These are phyloP conservation scores for Lottia gigantea DNA, from an alignment of 2,888 invertebrate species.

Conservation along the genomic window DNA sequence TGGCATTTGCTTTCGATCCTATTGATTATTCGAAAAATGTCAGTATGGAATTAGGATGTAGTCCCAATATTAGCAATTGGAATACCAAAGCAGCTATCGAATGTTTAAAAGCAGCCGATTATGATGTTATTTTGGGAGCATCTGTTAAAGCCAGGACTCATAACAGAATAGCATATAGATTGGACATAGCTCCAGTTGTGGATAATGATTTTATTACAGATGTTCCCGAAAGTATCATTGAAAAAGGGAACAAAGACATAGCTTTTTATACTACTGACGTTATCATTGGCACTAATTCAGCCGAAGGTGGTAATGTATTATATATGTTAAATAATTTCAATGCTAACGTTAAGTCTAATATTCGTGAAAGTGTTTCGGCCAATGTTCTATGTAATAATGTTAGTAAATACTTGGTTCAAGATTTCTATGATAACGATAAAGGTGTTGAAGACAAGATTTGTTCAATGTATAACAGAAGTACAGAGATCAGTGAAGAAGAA, in stretches of 20 bases:
- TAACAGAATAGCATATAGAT: slow-evolving; percentile 15
- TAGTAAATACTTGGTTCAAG: slow-evolving; percentile 19
- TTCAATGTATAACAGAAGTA: slow-evolving; percentile 5
- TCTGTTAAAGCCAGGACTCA: slow-evolving; percentile 25
- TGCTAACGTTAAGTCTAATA: slow-evolving; percentile 15
- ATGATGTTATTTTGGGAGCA: slow-evolving; percentile 32
- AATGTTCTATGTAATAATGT: slow-evolving; percentile 24
- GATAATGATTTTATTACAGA: slow-evolving; percentile 24
- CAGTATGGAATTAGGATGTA: background rate
- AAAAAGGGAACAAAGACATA: slow-evolving; percentile 74
- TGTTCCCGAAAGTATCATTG: slow-evolving; percentile 15
- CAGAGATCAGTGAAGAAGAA: slow-evolving; percentile 2
- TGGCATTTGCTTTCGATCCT: slow-evolving; percentile 93
- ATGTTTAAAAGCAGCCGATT: slow-evolving; percentile 33
- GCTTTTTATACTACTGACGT: slow-evolving; percentile 24
- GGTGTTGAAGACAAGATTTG: slow-evolving; percentile 5
- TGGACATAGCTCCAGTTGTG: slow-evolving; percentile 25
- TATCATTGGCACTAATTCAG: slow-evolving; percentile 25
- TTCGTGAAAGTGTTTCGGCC: slow-evolving; percentile 19
- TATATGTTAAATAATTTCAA: slow-evolving; percentile 19
- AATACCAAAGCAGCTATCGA: slow-evolving; percentile 74
- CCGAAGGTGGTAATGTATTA: slow-evolving; percentile 24
- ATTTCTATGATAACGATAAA: slow-evolving; percentile 20
- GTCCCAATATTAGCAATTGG: slow-evolving; percentile 68
- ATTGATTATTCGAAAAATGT: slow-evolving; percentile 76